These are phyloP conservation scores for Tyria jacobaeae DNA, from an alignment of 2,888 invertebrate species.

Conservation along the genomic window DNA sequence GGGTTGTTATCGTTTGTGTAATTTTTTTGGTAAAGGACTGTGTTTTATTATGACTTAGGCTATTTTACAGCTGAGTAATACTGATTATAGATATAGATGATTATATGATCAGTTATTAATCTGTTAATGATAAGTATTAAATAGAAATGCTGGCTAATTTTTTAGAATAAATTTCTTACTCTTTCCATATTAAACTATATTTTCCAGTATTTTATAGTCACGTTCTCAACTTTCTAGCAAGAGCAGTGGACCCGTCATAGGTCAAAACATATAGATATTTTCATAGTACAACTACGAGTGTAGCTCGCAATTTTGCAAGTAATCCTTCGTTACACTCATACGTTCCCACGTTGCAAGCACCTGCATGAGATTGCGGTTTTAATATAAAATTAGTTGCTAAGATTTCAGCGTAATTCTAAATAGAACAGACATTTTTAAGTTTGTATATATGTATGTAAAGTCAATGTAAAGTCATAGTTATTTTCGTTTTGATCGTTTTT, in stretches of 20 bases:
- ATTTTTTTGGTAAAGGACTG: slow-evolving; percentile 4
- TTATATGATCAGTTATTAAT: too few species aligned
- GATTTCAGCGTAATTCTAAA: slow-evolving; percentile 13
- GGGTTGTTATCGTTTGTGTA: not conserved
- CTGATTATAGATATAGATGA: not conserved
- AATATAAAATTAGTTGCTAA: slow-evolving; percentile 7
- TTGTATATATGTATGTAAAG: too few species aligned
- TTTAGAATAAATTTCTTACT: not conserved
- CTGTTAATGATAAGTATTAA: too few species aligned
- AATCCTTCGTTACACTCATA: slow-evolving; percentile 48
- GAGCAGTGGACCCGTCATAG: slow-evolving; percentile 49
- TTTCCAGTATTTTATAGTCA: slow-evolving; percentile 40
- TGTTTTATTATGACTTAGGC: not conserved
- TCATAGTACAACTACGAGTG: slow-evolving; percentile 43
- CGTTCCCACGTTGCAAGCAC: slow-evolving; percentile 45
- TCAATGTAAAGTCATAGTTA: too few species aligned
- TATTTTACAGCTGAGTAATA: not conserved
- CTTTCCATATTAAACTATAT: slow-evolving; percentile 27
- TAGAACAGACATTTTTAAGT: slow-evolving; percentile 17
- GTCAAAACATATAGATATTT: slow-evolving; percentile 44
- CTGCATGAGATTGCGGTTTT: slow-evolving; percentile 23
- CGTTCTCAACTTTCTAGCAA: slow-evolving; percentile 41
- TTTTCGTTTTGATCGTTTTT: not conserved
- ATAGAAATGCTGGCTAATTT: too few species aligned
- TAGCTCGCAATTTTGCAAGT: slow-evolving; percentile 63